A percentile compares a stretch with the other conserved stretches of the same genome.
Evolutionary conservation across 2,113 vertebrate genomes (phyloP).

Genomic region (Hippolais icterina): DNA sequence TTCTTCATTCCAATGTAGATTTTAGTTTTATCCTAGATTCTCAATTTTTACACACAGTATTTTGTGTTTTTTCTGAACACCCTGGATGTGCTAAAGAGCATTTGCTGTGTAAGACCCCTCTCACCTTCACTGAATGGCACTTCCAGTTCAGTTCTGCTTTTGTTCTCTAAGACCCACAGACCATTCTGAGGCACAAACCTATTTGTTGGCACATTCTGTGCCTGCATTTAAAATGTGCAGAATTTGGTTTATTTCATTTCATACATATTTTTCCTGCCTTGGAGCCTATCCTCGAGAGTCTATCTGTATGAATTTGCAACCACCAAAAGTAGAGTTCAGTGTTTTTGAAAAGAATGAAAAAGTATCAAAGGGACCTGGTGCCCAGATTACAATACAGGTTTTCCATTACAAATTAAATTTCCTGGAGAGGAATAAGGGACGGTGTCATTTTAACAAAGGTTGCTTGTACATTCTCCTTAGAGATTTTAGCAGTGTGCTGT

Average conservation of each 20-base stretch:
- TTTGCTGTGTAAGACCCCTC: not conserved
- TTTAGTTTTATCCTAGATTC: not conserved
- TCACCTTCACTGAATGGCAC: not conserved
- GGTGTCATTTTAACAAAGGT: not conserved
- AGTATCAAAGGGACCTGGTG: not conserved
- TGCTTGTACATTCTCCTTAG: not conserved
- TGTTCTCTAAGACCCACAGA: not conserved
- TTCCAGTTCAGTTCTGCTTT: not conserved
- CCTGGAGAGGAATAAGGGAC: not conserved
- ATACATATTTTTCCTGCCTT: not conserved
- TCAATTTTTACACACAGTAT: not conserved
- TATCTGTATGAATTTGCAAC: not conserved
- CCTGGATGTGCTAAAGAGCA: accelerated
- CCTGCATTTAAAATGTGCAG: not conserved
- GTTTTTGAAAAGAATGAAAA: not conserved
- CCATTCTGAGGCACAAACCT: not conserved
- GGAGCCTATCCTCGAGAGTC: not conserved
- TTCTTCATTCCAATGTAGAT: not conserved
- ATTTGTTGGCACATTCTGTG: not conserved
- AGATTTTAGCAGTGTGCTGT: not conserved
- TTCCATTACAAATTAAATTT: not conserved
- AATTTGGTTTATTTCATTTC: not conserved
- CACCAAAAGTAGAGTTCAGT: not conserved
- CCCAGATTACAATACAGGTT: not conserved
- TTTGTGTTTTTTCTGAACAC: not conserved